Conservation (phyloP, 2,797 vertebrate genomes). For the Valencia hispanica region DNA sequence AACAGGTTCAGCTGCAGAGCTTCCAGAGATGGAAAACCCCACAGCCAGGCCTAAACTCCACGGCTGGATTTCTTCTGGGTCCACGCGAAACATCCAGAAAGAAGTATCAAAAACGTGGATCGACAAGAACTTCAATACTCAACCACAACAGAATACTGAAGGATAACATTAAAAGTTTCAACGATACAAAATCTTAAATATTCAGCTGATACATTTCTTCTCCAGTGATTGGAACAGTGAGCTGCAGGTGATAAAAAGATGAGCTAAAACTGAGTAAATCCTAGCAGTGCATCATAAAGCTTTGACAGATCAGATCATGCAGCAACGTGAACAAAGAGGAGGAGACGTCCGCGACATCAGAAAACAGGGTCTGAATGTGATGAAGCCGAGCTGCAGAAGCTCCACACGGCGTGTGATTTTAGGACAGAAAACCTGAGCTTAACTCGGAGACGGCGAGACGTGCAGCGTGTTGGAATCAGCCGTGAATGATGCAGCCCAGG, state of each 20-base stretch:
- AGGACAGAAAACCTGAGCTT: neutral
- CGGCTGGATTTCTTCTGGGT: slow-evolving; percentile 15
- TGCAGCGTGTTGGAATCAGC: neutral
- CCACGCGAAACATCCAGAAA: slow-evolving; percentile 15
- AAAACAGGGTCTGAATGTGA: too few species aligned
- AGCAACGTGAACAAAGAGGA: too few species aligned
- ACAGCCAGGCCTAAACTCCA: neutral
- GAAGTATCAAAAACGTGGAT: slow-evolving; percentile 16
- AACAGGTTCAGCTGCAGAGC: neutral
- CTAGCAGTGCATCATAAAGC: slow-evolving; percentile 30
- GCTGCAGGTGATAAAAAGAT: neutral
- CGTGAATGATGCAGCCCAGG: too few species aligned
- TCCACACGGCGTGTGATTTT: neutral
- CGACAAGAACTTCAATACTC: slow-evolving; percentile 16
- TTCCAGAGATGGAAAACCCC: too few species aligned
- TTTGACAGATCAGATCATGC: too few species aligned
- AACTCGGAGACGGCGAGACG: neutral
- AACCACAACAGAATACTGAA: slow-evolving; percentile 4
- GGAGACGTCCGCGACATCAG: too few species aligned
- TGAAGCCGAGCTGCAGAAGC: too few species aligned
- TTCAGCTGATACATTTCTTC: slow-evolving; percentile 5
- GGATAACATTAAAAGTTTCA: slow-evolving; percentile 29
- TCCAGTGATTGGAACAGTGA: slow-evolving; percentile 10
- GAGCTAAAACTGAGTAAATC: neutral
- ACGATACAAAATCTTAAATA: slow-evolving; percentile 24